Conservation (phyloP, 2,797 vertebrate species). For the Phrynocephalus forsythii region DNA sequence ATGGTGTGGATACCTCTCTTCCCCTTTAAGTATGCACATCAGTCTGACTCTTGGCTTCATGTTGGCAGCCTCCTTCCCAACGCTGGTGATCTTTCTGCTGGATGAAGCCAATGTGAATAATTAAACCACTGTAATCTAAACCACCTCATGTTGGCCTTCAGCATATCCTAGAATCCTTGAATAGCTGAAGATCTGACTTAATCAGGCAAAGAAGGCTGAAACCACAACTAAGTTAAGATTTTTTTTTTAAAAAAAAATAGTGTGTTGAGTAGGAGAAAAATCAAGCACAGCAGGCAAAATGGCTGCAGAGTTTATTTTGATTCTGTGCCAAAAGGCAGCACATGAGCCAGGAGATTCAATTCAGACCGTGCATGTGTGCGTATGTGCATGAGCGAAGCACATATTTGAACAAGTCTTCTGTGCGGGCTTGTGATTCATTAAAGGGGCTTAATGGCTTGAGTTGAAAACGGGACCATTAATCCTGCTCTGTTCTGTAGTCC, state of each 20-base stretch:
- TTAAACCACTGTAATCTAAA: constrained; percentile 66
- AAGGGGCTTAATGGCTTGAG: constrained; percentile 23
- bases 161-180: constrained; percentile 47
- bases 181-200: constrained; percentile 64
- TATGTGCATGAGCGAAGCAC: neutral
- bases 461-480: neutral
- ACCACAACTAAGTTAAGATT: constrained; percentile 49
- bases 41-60: constrained; percentile 44
- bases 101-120: constrained; percentile 62
- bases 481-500: constrained; percentile 25
- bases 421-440: constrained; percentile 2
- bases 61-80: constrained; percentile 57
- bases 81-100: constrained; percentile 62
- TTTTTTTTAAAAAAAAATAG: constrained; percentile 29
- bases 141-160: constrained; percentile 57
- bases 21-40: constrained; percentile 44
- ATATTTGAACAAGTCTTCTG: constrained; percentile 13
- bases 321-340: constrained; percentile 45
- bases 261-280: constrained; percentile 65
- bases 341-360: constrained; percentile 48
- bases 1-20: constrained; percentile 34
- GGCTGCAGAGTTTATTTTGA: constrained; percentile 51
- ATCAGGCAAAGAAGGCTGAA: constrained; percentile 43
- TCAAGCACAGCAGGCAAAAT: constrained; percentile 65
- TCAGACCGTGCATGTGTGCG: neutral